Percentiles rank a stretch among this genome's conserved stretches.
Conservation (phyloP, 2,888 invertebrate genomes). For the Idaea dimidiata region DNA sequence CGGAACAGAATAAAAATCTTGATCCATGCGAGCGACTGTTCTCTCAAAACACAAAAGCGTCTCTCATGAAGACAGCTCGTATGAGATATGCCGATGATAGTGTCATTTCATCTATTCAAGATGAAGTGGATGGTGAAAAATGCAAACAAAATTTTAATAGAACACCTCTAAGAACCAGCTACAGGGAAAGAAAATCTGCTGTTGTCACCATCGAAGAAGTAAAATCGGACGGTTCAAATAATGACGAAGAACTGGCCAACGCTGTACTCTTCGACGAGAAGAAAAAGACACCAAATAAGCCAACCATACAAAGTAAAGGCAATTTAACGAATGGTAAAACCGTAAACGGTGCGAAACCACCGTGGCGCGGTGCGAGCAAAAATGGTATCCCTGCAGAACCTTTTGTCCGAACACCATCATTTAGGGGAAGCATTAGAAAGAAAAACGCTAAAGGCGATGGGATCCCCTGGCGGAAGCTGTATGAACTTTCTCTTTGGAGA, state of each 20-base stretch:
- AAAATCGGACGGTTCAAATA: conserved; percentile 65
- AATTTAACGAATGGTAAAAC: conserved; percentile 55
- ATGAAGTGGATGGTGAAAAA: conserved; percentile 72
- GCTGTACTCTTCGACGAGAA: conserved; percentile 66
- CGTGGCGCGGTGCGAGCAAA: conserved; percentile 69
- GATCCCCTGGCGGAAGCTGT: conserved; percentile 78
- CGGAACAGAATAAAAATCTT: conserved; percentile 53
- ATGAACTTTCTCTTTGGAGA: conserved; percentile 79
- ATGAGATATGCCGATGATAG: conserved; percentile 81
- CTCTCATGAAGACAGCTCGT: conserved; percentile 81
- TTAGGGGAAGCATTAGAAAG: conserved; percentile 70
- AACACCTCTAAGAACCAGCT: conserved; percentile 65
- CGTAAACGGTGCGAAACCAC: conserved; percentile 63
- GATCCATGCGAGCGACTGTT: conserved; percentile 78
- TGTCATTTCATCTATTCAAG: conserved; percentile 52
- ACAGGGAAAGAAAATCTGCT: conserved; percentile 67
- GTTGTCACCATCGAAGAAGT: conserved; percentile 76
- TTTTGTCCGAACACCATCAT: conserved; percentile 62
- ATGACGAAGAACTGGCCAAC: conserved; percentile 63
- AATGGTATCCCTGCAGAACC: conserved; percentile 56
- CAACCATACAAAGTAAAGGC: conserved; percentile 53
- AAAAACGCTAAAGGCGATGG: conserved; percentile 62
- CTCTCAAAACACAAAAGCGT: conserved; percentile 80
- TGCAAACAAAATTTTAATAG: conserved; percentile 59
- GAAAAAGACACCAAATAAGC: conserved; percentile 56